phyloP scores from a whole-genome alignment of 2,888 invertebrate genomes.

The Cheilosia grossa region DNA sequence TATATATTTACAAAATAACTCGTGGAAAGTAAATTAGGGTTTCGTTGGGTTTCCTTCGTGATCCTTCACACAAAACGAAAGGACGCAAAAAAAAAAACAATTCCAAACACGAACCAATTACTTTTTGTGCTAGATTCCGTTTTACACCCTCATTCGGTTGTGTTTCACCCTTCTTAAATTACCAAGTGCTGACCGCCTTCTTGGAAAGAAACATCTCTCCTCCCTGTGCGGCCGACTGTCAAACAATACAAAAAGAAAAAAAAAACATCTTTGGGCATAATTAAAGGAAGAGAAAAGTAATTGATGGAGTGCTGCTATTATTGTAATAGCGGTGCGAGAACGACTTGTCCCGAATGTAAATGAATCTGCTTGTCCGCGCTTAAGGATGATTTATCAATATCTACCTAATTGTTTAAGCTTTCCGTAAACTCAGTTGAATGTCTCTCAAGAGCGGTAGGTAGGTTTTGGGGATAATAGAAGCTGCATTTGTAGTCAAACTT shows the following conservation, averaged over 20 bases:
- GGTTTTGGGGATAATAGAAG: too few relatives aligned
- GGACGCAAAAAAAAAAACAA: neutral
- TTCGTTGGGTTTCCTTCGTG: neutral
- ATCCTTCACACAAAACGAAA: neutral
- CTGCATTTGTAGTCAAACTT: too few relatives aligned
- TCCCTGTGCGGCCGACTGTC: neutral
- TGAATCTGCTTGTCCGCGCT: neutral
- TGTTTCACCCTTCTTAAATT: conserved; percentile 4
- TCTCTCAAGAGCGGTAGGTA: too few relatives aligned
- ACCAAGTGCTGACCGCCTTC: neutral
- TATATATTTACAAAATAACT: too few relatives aligned
- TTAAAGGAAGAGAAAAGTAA: neutral
- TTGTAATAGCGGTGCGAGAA: neutral
- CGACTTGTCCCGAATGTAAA: neutral
- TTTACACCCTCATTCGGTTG: neutral
- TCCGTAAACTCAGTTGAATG: neutral
- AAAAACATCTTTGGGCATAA: neutral
- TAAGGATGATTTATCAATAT: neutral
- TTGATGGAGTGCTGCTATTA: neutral
- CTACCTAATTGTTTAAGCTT: neutral
- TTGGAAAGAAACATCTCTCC: neutral
- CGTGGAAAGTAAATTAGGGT: neutral
- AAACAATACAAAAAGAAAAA: neutral
- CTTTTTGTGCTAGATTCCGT: neutral
- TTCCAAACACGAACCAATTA: conserved; percentile 1